phyloP scores from a whole-genome alignment of 2,113 vertebrate genomes.

The Nothobranchius furzeri region DNA sequence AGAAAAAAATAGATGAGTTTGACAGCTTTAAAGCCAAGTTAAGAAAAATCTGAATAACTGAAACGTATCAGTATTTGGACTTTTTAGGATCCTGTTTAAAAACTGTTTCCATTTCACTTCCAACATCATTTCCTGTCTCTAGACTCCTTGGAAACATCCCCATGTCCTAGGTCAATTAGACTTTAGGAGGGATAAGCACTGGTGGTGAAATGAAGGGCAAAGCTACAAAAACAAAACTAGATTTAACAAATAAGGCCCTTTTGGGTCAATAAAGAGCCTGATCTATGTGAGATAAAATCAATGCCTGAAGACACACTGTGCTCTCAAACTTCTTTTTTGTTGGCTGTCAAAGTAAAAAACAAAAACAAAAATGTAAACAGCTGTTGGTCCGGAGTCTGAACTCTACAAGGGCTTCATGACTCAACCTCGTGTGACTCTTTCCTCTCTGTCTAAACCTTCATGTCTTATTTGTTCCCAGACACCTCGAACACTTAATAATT shows the following conservation, averaged over 20 bases:
- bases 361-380: not conserved
- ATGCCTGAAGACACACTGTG: slow-evolving; percentile 2
- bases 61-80: no score
- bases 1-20: no score
- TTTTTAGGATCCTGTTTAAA: not conserved
- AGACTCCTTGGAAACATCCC: not conserved
- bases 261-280: slow-evolving; percentile 4
- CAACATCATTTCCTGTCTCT: not conserved
- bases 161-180: not conserved
- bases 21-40: no score
- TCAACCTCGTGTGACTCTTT: slow-evolving; percentile 37
- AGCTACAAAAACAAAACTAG: not conserved
- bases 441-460: slow-evolving; percentile 28
- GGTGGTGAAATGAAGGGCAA: not conserved
- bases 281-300: not conserved
- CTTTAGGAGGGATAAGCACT: not conserved
- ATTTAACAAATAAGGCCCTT: not conserved
- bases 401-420: not conserved
- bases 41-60: no score
- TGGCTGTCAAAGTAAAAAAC: not conserved
- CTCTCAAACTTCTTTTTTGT: slow-evolving; percentile 15
- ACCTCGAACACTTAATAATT: slow-evolving; percentile 67
- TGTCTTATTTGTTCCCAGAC: slow-evolving; percentile 43
- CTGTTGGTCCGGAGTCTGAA: not conserved
- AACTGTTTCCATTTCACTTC: not conserved